Base-by-base conservation (phyloP, 2,797 vertebrate species). In the Semotilus atromaculatus region DNA sequence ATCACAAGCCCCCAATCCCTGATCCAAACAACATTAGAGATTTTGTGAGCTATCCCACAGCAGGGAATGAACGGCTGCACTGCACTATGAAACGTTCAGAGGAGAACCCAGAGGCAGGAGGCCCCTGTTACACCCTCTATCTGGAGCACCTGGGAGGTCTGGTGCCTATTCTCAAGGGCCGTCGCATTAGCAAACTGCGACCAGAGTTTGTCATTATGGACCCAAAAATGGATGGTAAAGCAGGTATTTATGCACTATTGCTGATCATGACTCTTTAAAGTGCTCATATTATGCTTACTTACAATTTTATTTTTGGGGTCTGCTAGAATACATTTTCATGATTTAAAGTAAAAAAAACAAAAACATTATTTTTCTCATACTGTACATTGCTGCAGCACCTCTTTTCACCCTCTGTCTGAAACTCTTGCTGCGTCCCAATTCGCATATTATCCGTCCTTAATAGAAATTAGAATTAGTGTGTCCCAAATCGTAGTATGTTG, bases 141-240 rank as follows among this genome's bases (percentile, higher is more conserved):
- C 93, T 99, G 93, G 98, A 99, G 90, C 98, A 99, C 90, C 94
- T 99, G 5, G 98, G 98, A 0, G 98, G 98, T 51, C 92, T 99
- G 45, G 98, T 99, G 84, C 98, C 98, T 60, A 97, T 99, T 88
- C 97, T 99, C 68, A 99, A 99, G 92, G 98, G 98, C 55, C 94
- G 98, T 45, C 95, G 98, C 34, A 95, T 99, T 90, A 99, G 98
- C 94, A 99, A 99, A 93, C 92, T 99, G 82, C 94, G 98, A 36
- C 98, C 98, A 0, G 98, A 99, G 92, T 99, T 99, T 88, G 97
- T 99, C 93, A 99, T 99, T 86, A 99, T 99, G 98, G 98, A 99
- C 91, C 98, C 98, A 4, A 97, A 98, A 92, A 98, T 96, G 10
- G 98, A 99, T 43, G 95, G 96, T 86, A 98, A 98, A 95, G 89